Base-by-base conservation (phyloP, 2,888 invertebrate genomes). In the Hirtodrosophila confusa region DNA sequence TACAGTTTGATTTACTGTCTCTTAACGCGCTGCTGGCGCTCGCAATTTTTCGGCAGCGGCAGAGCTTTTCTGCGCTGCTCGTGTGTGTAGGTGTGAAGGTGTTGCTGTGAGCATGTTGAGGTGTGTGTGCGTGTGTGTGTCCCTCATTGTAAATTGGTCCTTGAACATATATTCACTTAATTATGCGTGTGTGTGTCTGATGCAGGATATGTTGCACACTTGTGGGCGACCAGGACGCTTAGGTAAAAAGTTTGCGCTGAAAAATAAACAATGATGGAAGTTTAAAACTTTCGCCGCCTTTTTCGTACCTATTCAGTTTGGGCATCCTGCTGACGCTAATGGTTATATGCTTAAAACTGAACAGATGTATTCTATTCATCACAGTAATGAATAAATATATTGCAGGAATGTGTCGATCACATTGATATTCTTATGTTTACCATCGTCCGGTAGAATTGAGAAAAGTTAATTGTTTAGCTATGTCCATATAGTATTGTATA, bases 141-240 rank as follows among this genome's bases (percentile, higher is more conserved):
- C 29, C 23, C 44, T 41, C 11, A 44, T 44, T 66, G 47, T 68
- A 56, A 66, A 66, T 62, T 54, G 43, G 80, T 72, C 79, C 88
- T 87, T 85, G 77, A 73, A 69, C 65, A 65, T 69, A 69, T 77
- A 74, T 74, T 69, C 67, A 69, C 65, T 77, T 73, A 86, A 80
- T 84, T 80, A 83, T 75, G 64, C 48, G 37, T 43, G 54, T 55
- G 31, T 39, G 43, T 50, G 47, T 49, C 50, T 55, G 31, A 24
- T 60, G 37, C 39, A 44, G 43, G 44, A 55, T 55, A 40, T 62
- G 51, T 50, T 62, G 73, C 74, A 76, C 56, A 73, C 17, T 66
- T 56, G 49, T 49, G 61, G 73, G 67, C 48, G 61, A 33, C 8
- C 9, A 29, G 10, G 11, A 39, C 8, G 48, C 37, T 50, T 51